Conservation (phyloP, 2,797 vertebrate genomes). For the Tenualosa thibaudeaui region DNA sequence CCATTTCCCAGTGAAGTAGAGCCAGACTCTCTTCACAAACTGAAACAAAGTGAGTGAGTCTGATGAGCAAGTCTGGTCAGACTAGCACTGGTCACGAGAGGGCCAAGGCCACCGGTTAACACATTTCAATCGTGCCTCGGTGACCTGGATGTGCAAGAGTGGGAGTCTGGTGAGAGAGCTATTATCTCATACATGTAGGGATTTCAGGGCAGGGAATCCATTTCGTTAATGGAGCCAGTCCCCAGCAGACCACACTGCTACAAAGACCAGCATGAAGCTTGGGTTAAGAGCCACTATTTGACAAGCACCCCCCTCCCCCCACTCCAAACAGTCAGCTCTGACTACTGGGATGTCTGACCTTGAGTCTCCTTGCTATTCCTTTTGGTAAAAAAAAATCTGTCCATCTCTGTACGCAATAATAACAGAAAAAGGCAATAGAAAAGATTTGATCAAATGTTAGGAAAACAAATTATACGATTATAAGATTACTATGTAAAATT, state of each 20-base stretch:
- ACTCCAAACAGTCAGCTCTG: neutral
- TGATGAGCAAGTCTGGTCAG: too few species aligned
- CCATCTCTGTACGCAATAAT: neutral
- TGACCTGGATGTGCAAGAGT: constrained; percentile 1
- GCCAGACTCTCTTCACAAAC: too few species aligned
- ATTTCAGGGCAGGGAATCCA: constrained; percentile 5
- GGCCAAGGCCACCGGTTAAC: neutral
- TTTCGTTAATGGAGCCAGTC: constrained; percentile 1
- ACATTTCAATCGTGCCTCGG: neutral
- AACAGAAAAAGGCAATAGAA: neutral
- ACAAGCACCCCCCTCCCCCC: neutral
- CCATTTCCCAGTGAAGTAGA: too few species aligned
- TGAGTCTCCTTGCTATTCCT: neutral
- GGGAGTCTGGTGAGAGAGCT: neutral
- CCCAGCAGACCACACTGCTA: constrained; percentile 4
- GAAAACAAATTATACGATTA: too few species aligned
- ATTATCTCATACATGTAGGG: neutral
- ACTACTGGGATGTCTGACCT: neutral
- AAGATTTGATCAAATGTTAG: neutral
- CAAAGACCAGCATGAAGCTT: neutral
- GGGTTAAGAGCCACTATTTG: constrained; percentile 1
- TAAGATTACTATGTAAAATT: too few species aligned
- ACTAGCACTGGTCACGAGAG: neutral
- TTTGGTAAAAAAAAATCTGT: neutral
- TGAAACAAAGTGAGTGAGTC: too few species aligned